Evolutionary conservation across 2,888 invertebrate species (phyloP).

Genomic region (Rhodophaea formosa): DNA sequence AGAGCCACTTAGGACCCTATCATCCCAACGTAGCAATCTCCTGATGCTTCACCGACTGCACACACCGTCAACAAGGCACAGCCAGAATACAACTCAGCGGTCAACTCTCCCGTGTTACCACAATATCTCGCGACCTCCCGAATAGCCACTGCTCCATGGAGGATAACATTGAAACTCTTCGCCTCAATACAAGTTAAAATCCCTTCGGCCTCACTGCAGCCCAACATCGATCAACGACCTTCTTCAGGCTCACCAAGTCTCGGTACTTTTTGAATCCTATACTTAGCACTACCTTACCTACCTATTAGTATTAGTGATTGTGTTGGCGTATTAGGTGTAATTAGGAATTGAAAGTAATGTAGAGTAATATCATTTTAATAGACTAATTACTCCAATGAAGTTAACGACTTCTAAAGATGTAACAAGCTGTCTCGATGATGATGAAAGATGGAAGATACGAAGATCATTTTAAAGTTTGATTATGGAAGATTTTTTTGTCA

Average conservation of each 20-base stretch:
- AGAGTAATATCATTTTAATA: constrained; percentile 20
- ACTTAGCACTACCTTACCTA: constrained; percentile 72
- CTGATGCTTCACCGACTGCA: constrained; percentile 68
- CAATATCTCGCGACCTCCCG: constrained; percentile 64
- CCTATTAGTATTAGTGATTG: constrained; percentile 56
- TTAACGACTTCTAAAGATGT: background rate
- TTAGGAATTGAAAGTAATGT: constrained; percentile 39
- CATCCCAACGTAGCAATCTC: constrained; percentile 51
- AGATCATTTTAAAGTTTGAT: background rate
- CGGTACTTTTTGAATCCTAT: constrained; percentile 79
- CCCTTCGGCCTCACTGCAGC: constrained; percentile 74
- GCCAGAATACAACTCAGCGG: constrained; percentile 55
- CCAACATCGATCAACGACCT: constrained; percentile 63
- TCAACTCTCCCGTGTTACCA: constrained; percentile 56
- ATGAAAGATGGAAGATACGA: background rate
- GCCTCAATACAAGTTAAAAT: constrained; percentile 55
- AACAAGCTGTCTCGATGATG: background rate
- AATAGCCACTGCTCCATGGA: constrained; percentile 60
- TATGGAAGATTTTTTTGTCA: background rate
- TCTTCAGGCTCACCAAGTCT: constrained; percentile 72
- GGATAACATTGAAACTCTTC: constrained; percentile 62
- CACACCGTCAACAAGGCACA: constrained; percentile 66
- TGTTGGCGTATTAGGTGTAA: constrained; percentile 52
- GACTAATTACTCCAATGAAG: constrained; percentile 1
- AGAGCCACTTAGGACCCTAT: constrained; percentile 57